phyloP scores from a whole-genome alignment of 1,140 invertebrate species.

The Caenorhabditis brenneri region DNA sequence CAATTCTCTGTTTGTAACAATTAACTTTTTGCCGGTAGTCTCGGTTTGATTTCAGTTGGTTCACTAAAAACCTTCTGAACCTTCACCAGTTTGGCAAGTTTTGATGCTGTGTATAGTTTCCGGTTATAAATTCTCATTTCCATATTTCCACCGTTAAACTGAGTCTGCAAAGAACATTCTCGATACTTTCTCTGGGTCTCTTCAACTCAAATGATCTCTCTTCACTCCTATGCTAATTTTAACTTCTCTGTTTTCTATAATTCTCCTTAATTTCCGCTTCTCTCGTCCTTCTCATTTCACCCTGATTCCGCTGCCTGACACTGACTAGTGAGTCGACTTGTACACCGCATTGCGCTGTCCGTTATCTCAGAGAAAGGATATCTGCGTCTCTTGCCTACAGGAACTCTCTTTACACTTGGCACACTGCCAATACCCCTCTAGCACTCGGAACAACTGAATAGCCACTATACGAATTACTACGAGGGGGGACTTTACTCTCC shows the following conservation, averaged over 20 bases:
- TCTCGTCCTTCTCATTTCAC: background rate
- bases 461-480: slow-evolving; percentile 14
- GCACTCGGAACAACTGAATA: background rate
- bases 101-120: background rate
- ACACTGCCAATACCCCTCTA: background rate
- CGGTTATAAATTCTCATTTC: background rate
- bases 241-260: background rate
- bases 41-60: no score
- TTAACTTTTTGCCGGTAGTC: no score
- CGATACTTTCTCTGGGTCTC: background rate
- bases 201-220: background rate
- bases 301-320: background rate
- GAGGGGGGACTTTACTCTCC: background rate
- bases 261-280: slow-evolving; percentile 8
- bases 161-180: background rate
- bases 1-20: no score
- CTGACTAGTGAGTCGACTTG: slow-evolving; percentile 2
- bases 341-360: background rate
- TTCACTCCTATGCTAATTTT: background rate
- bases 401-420: background rate
- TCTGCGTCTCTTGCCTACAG: background rate
- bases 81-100: no score
- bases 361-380: background rate
- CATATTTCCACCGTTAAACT: background rate
- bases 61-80: no score